phyloP scores from a whole-genome alignment of 2,797 vertebrate species.

The Platyrinchus mystaceus region DNA sequence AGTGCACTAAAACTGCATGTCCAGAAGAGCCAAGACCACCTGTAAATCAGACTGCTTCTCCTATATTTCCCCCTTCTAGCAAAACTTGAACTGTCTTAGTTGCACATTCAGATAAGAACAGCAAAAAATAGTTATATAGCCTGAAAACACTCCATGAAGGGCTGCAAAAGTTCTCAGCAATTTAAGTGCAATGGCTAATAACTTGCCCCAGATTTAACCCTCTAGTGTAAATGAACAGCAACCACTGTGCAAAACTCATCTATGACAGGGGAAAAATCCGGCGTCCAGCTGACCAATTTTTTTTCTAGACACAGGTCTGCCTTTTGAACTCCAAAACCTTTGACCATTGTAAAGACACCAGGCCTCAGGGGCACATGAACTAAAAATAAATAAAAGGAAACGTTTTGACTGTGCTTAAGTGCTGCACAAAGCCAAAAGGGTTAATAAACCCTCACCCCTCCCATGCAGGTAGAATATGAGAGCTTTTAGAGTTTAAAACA shows the following conservation, averaged over 20 bases:
- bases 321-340: slow-evolving; percentile 4
- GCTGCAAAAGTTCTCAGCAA: neutral
- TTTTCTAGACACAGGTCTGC: neutral
- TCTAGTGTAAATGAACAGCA: neutral
- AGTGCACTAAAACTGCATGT: neutral
- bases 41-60: neutral
- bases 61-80: neutral
- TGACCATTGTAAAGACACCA: neutral
- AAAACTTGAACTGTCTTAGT: neutral
- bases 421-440: neutral
- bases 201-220: neutral
- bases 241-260: neutral
- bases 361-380: neutral
- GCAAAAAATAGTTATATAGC: neutral
- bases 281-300: neutral
- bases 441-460: neutral
- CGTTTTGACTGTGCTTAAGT: neutral
- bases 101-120: neutral
- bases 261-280: neutral
- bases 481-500: neutral
- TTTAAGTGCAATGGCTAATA: neutral
- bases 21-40: neutral
- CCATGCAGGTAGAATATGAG: neutral
- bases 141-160: neutral
- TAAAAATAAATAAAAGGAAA: slow-evolving; percentile 6